Evolutionary conservation across 2,888 invertebrate species (phyloP).

Genomic region (Oxystoma pomonae): DNA sequence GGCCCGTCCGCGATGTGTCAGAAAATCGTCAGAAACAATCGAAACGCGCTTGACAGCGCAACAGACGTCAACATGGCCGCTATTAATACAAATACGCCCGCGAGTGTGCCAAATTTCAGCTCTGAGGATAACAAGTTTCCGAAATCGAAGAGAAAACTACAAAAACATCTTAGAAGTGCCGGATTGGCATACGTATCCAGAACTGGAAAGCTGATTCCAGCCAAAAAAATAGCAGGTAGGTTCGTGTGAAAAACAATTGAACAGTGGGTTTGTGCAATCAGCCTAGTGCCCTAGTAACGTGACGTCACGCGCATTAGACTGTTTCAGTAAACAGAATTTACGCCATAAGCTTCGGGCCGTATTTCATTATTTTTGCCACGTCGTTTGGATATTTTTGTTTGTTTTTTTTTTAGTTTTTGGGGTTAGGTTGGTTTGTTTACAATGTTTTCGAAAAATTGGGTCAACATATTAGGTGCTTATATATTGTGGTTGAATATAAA

Average conservation of each 20-base stretch:
- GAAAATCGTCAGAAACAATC: neutral
- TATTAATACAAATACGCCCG: constrained; percentile 48
- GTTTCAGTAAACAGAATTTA: too few relatives aligned
- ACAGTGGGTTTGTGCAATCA: too few relatives aligned
- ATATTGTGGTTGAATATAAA: too few relatives aligned
- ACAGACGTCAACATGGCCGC: neutral
- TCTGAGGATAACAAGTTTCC: constrained; percentile 42
- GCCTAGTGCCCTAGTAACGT: neutral
- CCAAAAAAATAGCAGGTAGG: constrained; percentile 50
- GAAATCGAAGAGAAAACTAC: constrained; percentile 48
- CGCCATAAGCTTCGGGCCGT: too few relatives aligned
- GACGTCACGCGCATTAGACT: neutral
- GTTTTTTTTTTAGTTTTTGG: neutral
- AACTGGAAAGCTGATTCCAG: constrained; percentile 50
- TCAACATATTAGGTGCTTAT: too few relatives aligned
- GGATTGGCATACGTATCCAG: constrained; percentile 50
- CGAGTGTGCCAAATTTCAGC: constrained; percentile 33
- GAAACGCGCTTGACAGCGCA: neutral
- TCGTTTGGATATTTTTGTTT: neutral
- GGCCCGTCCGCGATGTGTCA: neutral
- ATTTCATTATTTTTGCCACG: neutral
- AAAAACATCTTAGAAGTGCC: constrained; percentile 49
- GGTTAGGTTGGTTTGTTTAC: neutral
- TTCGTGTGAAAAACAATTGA: constrained; percentile 16
- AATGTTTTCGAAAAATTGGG: neutral